These are phyloP conservation scores for Bellardia bayeri DNA, from an alignment of 2,888 invertebrate species.

Conservation along the genomic window DNA sequence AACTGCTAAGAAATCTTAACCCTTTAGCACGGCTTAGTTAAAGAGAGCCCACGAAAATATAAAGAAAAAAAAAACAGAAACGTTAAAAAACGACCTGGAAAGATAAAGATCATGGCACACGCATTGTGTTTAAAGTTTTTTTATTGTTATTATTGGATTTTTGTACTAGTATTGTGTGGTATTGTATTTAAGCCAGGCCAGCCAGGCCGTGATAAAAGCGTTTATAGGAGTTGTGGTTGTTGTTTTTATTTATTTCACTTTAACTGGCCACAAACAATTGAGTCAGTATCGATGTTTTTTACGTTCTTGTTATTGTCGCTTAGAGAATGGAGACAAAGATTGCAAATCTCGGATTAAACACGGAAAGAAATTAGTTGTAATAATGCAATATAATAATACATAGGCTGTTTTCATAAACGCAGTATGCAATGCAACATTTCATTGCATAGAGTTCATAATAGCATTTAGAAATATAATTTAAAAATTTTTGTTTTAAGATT, in stretches of 20 bases:
- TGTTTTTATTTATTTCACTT: constrained; percentile 47
- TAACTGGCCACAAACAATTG: constrained; percentile 69
- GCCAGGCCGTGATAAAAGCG: constrained; percentile 64
- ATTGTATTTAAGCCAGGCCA: constrained; percentile 1
- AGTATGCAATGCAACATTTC: too few species aligned
- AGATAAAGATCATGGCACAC: constrained; percentile 70
- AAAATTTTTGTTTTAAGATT: too few species aligned
- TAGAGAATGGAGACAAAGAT: constrained; percentile 69
- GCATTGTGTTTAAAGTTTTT: constrained; percentile 63
- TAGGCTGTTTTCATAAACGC: too few species aligned
- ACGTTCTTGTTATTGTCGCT: constrained; percentile 38
- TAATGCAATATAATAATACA: too few species aligned
- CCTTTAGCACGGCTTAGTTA: constrained; percentile 46
- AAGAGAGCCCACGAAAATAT: constrained; percentile 42
- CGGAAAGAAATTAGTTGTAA: constrained; percentile 9
- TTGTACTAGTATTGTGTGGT: constrained; percentile 3
- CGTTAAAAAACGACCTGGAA: constrained; percentile 48
- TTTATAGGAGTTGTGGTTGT: constrained; percentile 42
- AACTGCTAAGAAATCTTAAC: constrained; percentile 57
- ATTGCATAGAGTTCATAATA: too few species aligned
- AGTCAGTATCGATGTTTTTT: constrained; percentile 58
- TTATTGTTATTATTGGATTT: constrained; percentile 50
- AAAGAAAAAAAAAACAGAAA: neutral
- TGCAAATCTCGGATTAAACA: constrained; percentile 58
- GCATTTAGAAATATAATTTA: too few species aligned